These are phyloP conservation scores for Acheta domesticus DNA, from an alignment of 2,888 invertebrate species.

Conservation along the genomic window DNA sequence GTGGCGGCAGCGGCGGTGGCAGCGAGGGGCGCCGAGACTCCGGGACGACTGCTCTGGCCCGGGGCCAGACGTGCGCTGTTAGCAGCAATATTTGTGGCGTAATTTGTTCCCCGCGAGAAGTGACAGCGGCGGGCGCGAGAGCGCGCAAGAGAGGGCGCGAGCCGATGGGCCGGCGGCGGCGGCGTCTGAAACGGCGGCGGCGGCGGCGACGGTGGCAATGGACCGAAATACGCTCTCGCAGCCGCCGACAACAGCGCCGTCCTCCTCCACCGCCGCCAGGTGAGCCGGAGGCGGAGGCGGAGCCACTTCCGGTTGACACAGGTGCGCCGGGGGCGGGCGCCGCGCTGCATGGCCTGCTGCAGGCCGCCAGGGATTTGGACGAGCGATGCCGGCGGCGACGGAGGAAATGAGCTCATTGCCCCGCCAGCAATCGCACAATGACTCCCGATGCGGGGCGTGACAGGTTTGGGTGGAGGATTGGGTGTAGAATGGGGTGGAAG, in stretches of 20 bases:
- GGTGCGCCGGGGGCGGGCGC: neutral
- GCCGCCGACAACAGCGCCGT: neutral
- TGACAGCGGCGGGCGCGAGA: neutral
- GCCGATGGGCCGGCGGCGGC: neutral
- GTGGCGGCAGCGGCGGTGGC: no score
- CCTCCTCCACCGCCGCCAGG: neutral
- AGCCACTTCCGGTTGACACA: neutral
- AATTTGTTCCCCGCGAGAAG: constrained; percentile 11
- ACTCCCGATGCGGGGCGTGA: no score
- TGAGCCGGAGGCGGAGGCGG: neutral
- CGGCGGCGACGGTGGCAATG: neutral
- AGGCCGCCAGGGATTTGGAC: no score
- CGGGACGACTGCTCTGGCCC: neutral
- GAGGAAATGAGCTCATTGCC: no score
- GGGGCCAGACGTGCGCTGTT: neutral
- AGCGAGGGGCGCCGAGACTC: no score
- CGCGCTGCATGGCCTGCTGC: no score
- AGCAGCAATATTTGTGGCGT: constrained; percentile 18
- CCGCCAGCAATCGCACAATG: no score
- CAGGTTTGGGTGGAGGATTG: no score
- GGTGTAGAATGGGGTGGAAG: no score
- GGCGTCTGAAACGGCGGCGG: neutral
- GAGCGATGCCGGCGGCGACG: no score
- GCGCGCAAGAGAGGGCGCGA: neutral
- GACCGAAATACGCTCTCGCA: neutral